Conservation (phyloP, 2,113 vertebrate species). For the Tiliqua scincoides region DNA sequence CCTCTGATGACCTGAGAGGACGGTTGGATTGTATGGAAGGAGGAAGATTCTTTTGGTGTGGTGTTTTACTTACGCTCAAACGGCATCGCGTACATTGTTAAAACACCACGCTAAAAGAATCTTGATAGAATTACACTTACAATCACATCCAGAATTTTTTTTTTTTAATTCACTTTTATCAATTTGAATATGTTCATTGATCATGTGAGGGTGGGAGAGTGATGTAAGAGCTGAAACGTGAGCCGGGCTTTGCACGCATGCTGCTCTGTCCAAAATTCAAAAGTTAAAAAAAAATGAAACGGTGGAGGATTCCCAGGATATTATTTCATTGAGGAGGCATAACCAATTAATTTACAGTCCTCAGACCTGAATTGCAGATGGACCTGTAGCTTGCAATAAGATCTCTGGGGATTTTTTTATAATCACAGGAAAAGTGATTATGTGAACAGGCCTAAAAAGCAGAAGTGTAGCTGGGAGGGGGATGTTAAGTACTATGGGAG, state of each 20-base stretch:
- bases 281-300: neutral
- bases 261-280: neutral
- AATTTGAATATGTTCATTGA: neutral
- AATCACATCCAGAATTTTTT: neutral
- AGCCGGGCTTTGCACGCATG: neutral
- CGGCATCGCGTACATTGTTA: neutral
- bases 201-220: neutral
- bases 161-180: neutral
- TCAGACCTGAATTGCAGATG: neutral
- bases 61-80: neutral
- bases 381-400: neutral
- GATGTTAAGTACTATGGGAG: too few relatives aligned
- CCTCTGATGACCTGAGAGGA: too few relatives aligned
- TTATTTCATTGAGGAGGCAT: neutral
- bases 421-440: neutral
- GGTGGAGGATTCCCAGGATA: neutral
- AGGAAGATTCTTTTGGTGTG: neutral
- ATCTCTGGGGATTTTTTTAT: neutral
- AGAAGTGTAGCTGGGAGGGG: too few relatives aligned
- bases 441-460: neutral
- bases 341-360: neutral
- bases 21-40: too few relatives aligned
- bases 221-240: neutral
- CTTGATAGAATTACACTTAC: neutral
- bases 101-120: neutral